Evolutionary conservation across 2,113 vertebrate species (phyloP), one percentile per base, ranked within the genome.

Genomic region (Murina feae): DNA sequence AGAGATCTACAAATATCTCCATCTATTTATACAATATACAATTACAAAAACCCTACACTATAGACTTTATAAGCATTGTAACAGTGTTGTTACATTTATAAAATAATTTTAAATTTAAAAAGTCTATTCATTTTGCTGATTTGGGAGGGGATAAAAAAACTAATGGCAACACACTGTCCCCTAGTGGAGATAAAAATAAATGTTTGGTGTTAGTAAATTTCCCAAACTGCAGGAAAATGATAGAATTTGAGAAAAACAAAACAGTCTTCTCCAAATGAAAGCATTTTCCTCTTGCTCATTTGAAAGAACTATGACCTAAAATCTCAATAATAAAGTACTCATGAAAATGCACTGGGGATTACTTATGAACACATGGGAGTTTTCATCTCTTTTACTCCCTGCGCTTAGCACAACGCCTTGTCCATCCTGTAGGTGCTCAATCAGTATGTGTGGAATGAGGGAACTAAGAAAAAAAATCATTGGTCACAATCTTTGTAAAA

Each of bases 171-270:
- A 95, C 53, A 95, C 71, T 96, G 96, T 86, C 97, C 95, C 76
- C 96, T 96, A 93, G 96, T 95, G 97, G 97, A 91, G 18, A 86
- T 28, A 6, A 86, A 68, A 84, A 68, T 80, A 91, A 95, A 83
- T 78, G 75, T 65, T 69, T 35, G 28, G 16, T 53, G n/a, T 79
- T 76, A 25, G 0, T 35, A 72, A 63, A 69, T 82, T 78, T 79
- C 25, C 25, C 69, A 78, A 92, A 90, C 7, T 68, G 6, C 1
- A 80, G 25, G 32, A n/a, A 72, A 93, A 89, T 58, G 25, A 60
- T 20, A 49, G 4, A 32, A 17, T 60, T 63, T 83, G 51, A 89
- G 37, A 69, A 80, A 94, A 86, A 72, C 35, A 49, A 86, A 81
- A 90, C 16, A 6, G 3, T 55, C 9, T 23, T 82, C 44, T 84